Evolutionary conservation across 1,140 invertebrate species (phyloP), one percentile per base, ranked within the genome.

Genomic region (Brachionus plicatilis): DNA sequence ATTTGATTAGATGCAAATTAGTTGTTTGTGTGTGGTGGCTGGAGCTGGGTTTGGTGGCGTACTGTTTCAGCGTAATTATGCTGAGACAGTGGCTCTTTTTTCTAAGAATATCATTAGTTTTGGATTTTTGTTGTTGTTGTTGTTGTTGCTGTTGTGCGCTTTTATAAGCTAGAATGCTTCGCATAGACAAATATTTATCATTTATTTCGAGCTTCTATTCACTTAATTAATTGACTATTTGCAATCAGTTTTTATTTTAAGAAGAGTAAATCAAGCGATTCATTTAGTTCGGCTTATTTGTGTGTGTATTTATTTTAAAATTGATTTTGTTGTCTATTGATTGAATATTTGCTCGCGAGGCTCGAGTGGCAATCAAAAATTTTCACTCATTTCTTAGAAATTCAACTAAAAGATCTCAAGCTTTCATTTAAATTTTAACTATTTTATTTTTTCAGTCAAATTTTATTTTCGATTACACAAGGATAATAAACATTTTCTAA

Each of bases 151-250:
- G 24, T 24, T 24, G 17, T 60, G 9, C 53, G 53, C 53, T 24
- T 60, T 60, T 60, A 24, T 60, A 24, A 60, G 53, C 53, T 60
- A 60, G 53, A 60, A 60, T 60, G 53, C 53, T 72, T 72, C 14
- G 43, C 17, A 72, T 72, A 72, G n/a, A 17, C 68, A 72, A 72
- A 72, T 43, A 72, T 72, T 72, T 72, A 68, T 68, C 66, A 68
- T 68, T 68, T 68, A 33, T 68, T 41, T 33, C 12, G 33, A 24
- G 33, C 33, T 41, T 24, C 66, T 68, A 68, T 68, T 68, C 66
- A 68, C 66, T 68, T 68, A 68, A 68, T 68, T 72, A 72, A 72
- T 72, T 72, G 68, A 43, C 68, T 72, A 72, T 72, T 72, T 72
- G 17, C 33, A 72, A 43, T 43, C 14, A 41, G 8, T 72, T 72